A percentile compares a stretch with the other conserved stretches of the same genome.
Conservation (phyloP, 2,113 vertebrate genomes). For the Nannobrachium achirus region DNA sequence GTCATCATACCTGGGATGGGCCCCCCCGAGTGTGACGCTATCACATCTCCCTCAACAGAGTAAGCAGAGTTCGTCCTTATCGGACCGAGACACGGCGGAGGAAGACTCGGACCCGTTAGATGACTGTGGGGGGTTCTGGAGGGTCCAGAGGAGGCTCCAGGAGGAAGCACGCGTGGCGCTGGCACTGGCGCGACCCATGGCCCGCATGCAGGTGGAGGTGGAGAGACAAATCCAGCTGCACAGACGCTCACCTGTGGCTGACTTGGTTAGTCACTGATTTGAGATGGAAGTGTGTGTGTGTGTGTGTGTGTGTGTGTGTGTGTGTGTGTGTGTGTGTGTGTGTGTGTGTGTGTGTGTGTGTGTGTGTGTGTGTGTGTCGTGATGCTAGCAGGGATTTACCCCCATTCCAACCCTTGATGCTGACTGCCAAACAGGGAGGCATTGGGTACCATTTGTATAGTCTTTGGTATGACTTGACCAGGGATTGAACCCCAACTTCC, state of each 20-base stretch:
- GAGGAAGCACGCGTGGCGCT: slow-evolving; percentile 95
- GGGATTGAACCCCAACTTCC: too few species aligned
- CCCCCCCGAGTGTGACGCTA: slow-evolving; percentile 1
- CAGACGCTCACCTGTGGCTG: slow-evolving; percentile 94
- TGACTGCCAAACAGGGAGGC: too few species aligned
- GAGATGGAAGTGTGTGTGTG: too few species aligned
- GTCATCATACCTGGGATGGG: not conserved
- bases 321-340: not conserved
- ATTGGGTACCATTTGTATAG: too few species aligned
- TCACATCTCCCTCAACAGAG: slow-evolving; percentile 75
- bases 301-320: slow-evolving; percentile 3
- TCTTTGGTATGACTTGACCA: too few species aligned
- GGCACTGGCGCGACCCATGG: slow-evolving; percentile 96
- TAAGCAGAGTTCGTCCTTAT: slow-evolving; percentile 97
- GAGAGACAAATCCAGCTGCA: slow-evolving; percentile 92
- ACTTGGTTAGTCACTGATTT: slow-evolving; percentile 84
- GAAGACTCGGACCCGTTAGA: slow-evolving; percentile 94
- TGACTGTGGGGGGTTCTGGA: slow-evolving; percentile 95
- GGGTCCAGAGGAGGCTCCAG: slow-evolving; percentile 91
- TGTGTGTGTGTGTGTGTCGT: not conserved
- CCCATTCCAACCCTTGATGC: too few species aligned
- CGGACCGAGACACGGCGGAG: slow-evolving; percentile 94
- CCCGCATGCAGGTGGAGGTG: slow-evolving; percentile 98
- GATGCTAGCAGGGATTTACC: too few species aligned
- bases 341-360: not conserved